phyloP scores from a whole-genome alignment of 1,140 invertebrate species.

The Lasaia peninsularis region DNA sequence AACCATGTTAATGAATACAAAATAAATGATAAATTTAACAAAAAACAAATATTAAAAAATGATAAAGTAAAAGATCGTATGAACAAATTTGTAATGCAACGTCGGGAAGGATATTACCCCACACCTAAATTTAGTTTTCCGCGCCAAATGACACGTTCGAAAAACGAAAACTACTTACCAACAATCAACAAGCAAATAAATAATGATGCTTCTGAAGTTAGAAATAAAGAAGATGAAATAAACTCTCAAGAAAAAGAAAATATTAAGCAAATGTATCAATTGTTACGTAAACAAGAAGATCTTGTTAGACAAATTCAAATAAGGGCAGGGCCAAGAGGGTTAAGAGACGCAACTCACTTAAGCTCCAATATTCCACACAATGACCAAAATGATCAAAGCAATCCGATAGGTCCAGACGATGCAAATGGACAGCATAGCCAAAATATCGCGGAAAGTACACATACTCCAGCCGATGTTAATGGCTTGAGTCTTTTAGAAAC shows the following conservation, averaged over 20 bases:
- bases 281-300: not conserved
- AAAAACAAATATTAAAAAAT: slow-evolving; percentile 8
- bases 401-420: not conserved
- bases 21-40: not conserved
- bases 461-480: not conserved
- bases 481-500: not conserved
- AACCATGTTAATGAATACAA: not conserved
- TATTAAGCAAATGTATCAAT: not conserved
- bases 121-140: slow-evolving; percentile 23
- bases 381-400: not conserved
- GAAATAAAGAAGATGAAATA: not conserved
- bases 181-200: not conserved
- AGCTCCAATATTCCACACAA: not conserved
- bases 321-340: not conserved
- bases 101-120: slow-evolving; percentile 24
- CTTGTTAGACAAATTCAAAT: not conserved
- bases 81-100: slow-evolving; percentile 28
- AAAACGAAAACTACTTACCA: not conserved
- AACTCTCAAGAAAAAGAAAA: not conserved
- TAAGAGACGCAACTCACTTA: not conserved
- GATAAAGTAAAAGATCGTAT: slow-evolving; percentile 28
- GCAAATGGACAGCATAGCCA: not conserved
- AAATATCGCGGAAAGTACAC: not conserved
- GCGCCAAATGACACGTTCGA: not conserved
- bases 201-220: not conserved